phyloP scores from a whole-genome alignment of 2,888 invertebrate genomes.

The Elgonia sp. region DNA sequence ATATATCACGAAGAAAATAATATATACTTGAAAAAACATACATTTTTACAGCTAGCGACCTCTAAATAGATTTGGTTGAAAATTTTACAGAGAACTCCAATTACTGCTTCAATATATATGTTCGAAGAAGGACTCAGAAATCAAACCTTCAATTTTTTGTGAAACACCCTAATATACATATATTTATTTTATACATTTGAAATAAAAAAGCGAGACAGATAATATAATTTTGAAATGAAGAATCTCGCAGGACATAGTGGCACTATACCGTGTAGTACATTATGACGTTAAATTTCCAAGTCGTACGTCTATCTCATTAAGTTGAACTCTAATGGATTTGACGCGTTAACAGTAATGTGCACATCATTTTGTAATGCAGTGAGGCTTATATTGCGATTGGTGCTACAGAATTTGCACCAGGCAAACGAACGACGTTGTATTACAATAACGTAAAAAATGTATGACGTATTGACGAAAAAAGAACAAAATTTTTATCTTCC shows the following conservation, averaged over 20 bases:
- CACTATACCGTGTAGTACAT: conserved; percentile 38
- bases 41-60: no score
- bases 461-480: conserved; percentile 38
- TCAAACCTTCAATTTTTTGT: no score
- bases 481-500: conserved; percentile 16
- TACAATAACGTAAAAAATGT: conserved; percentile 51
- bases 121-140: no score
- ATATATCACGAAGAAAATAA: no score
- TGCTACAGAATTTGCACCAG: conserved; percentile 66
- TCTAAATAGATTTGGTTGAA: no score
- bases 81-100: no score
- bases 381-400: conserved; percentile 39
- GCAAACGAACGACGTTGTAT: conserved; percentile 60
- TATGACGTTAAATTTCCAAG: conserved; percentile 39
- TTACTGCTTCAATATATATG: no score
- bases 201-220: no score
- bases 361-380: conserved; percentile 72
- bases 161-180: no score
- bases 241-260: neutral
- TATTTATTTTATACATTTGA: no score
- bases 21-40: no score
- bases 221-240: no score
- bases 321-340: conserved; percentile 60
- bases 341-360: conserved; percentile 74
- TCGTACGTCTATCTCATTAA: conserved; percentile 44